phyloP scores from a whole-genome alignment of 2,113 vertebrate species.

The Bubo bubo region DNA sequence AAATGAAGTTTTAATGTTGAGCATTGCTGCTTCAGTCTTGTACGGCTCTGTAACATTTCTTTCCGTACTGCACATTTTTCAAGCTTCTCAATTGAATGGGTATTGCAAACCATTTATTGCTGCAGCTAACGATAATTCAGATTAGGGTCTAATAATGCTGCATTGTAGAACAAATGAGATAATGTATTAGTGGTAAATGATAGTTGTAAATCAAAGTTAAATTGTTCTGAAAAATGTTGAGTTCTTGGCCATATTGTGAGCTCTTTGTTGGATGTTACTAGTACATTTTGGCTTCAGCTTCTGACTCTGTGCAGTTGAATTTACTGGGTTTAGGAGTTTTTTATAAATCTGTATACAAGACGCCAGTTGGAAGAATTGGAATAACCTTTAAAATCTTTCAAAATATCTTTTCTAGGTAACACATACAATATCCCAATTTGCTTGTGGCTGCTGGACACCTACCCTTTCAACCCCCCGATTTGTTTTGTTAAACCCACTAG shows the following conservation, averaged over 20 bases:
- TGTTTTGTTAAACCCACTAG: constrained; percentile 99
- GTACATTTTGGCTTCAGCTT: background rate
- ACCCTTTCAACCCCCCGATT: constrained; percentile 97
- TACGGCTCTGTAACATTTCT: background rate
- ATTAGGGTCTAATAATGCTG: background rate
- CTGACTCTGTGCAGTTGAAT: background rate
- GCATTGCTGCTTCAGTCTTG: background rate
- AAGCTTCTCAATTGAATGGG: background rate
- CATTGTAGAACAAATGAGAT: background rate
- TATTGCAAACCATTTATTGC: background rate
- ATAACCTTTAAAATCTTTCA: constrained; percentile 19
- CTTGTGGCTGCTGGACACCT: constrained; percentile 95
- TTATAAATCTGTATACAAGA: background rate
- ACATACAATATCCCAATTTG: constrained; percentile 97
- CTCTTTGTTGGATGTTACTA: background rate
- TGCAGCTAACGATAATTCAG: background rate
- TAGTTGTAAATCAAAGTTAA: background rate
- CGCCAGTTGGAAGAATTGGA: background rate
- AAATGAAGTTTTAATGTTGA: background rate
- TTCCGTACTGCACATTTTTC: accelerated
- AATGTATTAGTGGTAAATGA: background rate
- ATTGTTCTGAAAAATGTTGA: background rate
- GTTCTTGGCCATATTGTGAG: background rate
- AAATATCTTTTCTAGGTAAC: constrained; percentile 81
- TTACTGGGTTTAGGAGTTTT: background rate